A percentile compares a stretch with the other conserved stretches of the same genome.
These are phyloP conservation scores for Pachycephus smyrnensis DNA, from an alignment of 2,888 invertebrate genomes.

Conservation along the genomic window DNA sequence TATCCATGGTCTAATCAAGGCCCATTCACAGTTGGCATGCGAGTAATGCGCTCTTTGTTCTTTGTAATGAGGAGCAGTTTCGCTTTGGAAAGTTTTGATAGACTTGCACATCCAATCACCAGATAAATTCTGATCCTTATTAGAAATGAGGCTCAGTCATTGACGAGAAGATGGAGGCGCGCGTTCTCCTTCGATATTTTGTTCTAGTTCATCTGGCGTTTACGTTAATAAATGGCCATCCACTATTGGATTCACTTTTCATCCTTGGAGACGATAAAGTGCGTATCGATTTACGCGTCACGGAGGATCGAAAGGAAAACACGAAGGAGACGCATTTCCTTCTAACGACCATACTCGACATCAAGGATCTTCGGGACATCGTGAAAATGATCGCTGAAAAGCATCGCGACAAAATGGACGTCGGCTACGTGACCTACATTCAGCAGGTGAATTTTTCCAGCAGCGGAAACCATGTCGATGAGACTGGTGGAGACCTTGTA, in stretches of 20 bases:
- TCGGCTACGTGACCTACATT: background rate
- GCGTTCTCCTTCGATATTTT: background rate
- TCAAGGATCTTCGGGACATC: background rate
- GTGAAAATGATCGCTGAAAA: background rate
- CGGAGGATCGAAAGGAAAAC: background rate
- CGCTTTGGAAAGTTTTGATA: background rate
- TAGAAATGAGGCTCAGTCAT: background rate
- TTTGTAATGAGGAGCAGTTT: background rate
- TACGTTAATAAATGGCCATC: background rate
- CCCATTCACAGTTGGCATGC: background rate
- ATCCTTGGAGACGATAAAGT: background rate
- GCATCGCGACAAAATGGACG: background rate
- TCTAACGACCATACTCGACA: background rate
- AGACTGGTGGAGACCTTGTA: background rate
- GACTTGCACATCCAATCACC: background rate
- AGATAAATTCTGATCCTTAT: background rate
- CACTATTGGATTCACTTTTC: background rate
- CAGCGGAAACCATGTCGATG: background rate
- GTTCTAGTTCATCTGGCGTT: background rate
- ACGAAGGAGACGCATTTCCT: background rate
- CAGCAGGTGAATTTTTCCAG: background rate
- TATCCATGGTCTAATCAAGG: background rate
- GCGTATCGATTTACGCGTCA: background rate
- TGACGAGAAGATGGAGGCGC: constrained; percentile 8
- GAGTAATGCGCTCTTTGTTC: constrained; percentile 8